Percentiles rank a stretch among this genome's conserved stretches.
These are phyloP conservation scores for Merluccius polli DNA, from an alignment of 2,797 vertebrate species.

Conservation along the genomic window DNA sequence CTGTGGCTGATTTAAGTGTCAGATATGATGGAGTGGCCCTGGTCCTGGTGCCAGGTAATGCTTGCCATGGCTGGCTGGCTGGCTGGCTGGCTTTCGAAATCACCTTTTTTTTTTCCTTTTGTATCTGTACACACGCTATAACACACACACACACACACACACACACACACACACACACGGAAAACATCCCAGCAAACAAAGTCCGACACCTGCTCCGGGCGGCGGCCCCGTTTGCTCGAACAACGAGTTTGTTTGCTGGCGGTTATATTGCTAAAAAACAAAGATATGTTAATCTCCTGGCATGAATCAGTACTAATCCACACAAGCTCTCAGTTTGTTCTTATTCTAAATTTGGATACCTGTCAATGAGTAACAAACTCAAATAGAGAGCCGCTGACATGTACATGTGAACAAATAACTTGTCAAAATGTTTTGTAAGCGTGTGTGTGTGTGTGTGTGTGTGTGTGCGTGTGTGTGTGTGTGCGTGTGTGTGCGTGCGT, in stretches of 20 bases:
- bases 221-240: not conserved
- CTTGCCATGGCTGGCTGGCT: constrained; percentile 41
- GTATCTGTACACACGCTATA: too few species aligned
- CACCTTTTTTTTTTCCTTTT: not conserved
- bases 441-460: not conserved
- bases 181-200: not conserved
- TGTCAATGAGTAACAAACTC: not conserved
- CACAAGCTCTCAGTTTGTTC: not conserved
- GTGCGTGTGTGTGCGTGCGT: too few species aligned
- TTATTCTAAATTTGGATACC: not conserved
- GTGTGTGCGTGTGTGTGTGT: not conserved
- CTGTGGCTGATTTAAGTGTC: constrained; percentile 58
- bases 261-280: not conserved
- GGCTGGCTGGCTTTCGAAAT: constrained; percentile 24
- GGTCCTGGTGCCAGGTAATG: constrained; percentile 45
- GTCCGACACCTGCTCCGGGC: not conserved
- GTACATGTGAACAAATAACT: not conserved
- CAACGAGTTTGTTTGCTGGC: not conserved
- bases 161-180: not conserved
- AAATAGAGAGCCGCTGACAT: not conserved
- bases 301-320: not conserved
- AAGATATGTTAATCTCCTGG: not conserved
- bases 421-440: not conserved
- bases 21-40: constrained; percentile 58
- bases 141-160: not conserved